Evolutionary conservation across 53 echinoderm and acorn worm species (phyloP).

Genomic region (Paelopatides confundens): DNA sequence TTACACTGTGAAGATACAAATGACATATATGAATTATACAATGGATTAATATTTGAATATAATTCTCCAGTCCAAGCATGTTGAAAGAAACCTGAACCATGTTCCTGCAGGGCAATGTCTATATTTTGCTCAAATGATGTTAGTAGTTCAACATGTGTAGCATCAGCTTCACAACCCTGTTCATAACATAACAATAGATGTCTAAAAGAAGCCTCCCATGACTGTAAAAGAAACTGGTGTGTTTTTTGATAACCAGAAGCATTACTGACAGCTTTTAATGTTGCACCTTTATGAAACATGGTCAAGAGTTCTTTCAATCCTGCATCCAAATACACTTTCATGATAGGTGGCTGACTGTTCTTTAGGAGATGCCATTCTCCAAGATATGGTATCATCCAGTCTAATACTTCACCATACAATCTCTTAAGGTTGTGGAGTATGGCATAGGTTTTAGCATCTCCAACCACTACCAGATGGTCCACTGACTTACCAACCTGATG

Average conservation of each 20-base stretch:
- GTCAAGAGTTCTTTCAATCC: not conserved
- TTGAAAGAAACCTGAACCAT: not conserved
- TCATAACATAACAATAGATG: not conserved
- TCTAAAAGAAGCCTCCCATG: conserved; percentile 11
- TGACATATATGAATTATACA: not conserved
- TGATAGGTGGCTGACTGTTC: conserved; percentile 9
- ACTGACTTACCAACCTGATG: conserved; percentile 5
- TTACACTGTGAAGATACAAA: not conserved
- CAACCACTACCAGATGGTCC: conserved; percentile 27
- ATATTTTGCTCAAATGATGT: not conserved
- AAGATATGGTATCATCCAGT: conserved; percentile 31
- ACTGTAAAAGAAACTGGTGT: conserved; percentile 9
- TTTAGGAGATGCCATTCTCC: conserved; percentile 44
- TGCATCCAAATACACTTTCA: conserved; percentile 42
- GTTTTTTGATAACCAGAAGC: conserved; percentile 28
- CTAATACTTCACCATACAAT: not conserved
- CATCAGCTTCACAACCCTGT: no score
- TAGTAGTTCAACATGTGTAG: no score
- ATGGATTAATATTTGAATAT: not conserved
- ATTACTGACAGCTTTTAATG: conserved; percentile 14
- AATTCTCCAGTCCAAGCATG: not conserved
- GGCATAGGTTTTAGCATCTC: conserved; percentile 39
- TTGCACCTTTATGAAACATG: conserved; percentile 48
- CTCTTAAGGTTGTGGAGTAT: not conserved
- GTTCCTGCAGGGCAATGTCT: not conserved